Evolutionary conservation across 2,113 vertebrate genomes (phyloP).

Genomic region (Caretta caretta): DNA sequence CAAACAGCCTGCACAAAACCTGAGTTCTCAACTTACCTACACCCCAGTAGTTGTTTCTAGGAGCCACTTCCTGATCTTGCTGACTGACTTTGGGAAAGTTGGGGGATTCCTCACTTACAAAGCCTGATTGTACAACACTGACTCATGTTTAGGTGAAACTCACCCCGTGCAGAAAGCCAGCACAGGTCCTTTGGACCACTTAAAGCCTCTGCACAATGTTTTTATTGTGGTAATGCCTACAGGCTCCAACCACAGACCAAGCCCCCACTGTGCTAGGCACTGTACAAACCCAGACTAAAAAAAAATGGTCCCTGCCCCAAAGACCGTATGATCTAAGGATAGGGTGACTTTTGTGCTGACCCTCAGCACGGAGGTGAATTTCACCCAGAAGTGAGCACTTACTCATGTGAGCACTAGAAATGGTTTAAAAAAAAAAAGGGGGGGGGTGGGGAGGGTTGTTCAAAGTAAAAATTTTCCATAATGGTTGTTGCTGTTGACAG

Average conservation of each 20-base stretch:
- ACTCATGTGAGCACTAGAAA: background rate
- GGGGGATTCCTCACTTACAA: background rate
- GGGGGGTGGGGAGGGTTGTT: background rate
- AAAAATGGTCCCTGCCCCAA: background rate
- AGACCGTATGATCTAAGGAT: background rate
- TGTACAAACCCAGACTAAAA: background rate
- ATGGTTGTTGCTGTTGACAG: background rate
- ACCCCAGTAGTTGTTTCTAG: background rate
- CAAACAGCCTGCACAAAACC: background rate
- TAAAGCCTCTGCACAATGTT: background rate
- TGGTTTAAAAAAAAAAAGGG: background rate
- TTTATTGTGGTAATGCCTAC: background rate
- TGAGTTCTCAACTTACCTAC: background rate
- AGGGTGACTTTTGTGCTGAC: background rate
- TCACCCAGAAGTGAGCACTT: background rate
- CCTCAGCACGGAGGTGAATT: background rate
- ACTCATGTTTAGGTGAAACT: background rate
- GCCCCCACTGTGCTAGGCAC: background rate
- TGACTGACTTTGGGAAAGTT: background rate
- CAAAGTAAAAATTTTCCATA: slow-evolving; percentile 12
- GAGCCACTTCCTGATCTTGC: background rate
- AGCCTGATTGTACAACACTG: background rate
- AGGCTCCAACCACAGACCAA: background rate
- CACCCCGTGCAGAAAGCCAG: background rate
- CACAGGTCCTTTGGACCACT: background rate